Evolutionary conservation across 1,140 invertebrate genomes (phyloP).

Genomic region (Heterodera schachtii): DNA sequence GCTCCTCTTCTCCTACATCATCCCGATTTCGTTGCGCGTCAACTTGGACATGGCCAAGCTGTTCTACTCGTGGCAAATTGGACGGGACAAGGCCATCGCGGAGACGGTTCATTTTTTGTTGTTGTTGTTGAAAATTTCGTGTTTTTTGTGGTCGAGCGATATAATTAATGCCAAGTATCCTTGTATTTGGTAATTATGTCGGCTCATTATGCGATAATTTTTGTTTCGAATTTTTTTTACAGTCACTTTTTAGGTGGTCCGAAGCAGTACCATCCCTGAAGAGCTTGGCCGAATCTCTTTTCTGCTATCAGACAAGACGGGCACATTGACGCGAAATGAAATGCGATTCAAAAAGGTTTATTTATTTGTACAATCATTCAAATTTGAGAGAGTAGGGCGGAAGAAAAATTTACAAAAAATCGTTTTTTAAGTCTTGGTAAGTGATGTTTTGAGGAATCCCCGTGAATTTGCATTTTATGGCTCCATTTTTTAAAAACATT

Average conservation of each 20-base stretch:
- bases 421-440: too few species aligned
- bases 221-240: too few species aligned
- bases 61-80: slow-evolving; percentile 95
- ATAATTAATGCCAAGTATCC: too few species aligned
- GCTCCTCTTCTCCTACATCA: slow-evolving; percentile 96
- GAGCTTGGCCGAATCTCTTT: slow-evolving; percentile 95
- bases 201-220: too few species aligned
- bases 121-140: too few species aligned
- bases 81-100: slow-evolving; percentile 85
- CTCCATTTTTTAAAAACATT: neutral
- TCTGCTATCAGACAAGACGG: slow-evolving; percentile 94
- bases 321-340: slow-evolving; percentile 96
- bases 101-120: slow-evolving; percentile 76
- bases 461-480: too few species aligned
- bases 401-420: too few species aligned
- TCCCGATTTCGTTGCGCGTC: slow-evolving; percentile 93
- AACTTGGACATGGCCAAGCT: slow-evolving; percentile 98
- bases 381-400: too few species aligned
- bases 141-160: too few species aligned
- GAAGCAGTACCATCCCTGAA: slow-evolving; percentile 97
- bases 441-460: too few species aligned
- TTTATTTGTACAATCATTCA: neutral
- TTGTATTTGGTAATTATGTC: too few species aligned
- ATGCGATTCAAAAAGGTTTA: slow-evolving; percentile 75
- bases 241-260: slow-evolving; percentile 73